Base-by-base conservation (phyloP, 2,888 invertebrate genomes). In the Tipula unca region DNA sequence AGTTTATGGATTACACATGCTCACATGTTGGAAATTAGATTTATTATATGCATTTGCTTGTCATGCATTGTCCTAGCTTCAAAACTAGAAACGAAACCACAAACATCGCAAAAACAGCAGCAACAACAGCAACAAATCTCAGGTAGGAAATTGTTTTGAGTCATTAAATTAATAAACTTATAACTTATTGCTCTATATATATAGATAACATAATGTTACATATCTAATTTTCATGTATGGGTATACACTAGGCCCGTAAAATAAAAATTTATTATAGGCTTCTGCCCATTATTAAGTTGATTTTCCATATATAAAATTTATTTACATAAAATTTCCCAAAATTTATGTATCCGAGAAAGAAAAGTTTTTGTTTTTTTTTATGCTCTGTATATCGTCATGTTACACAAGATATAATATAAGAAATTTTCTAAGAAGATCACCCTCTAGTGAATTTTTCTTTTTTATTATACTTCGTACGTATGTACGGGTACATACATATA, bases 21-120 rank as follows among this genome's bases (percentile, higher is more conserved):
- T 84, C 84, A 84, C 84, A 84, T 84, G 84, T 84, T 84, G 35
- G 84, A 84, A 84, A 84, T 84, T 84, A 36, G 84, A 36, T 84
- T 84, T 84, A 84, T 84, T 84, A 84, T 84, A 36, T 84, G 84
- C 36, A 84, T 84, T 20, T 84, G 84, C 84, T 36, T 84, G 39
- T 36, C 84, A 84, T 84, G 84, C 84, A 84, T 84, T 36, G 84
- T 84, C 84, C 36, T 84, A 84, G 84, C 84, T 32, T 17, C 84
- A 13, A 84, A 32, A 84, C 32, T 39, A 20, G 84, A 84, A 20
- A 83, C 29, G 2, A 29, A 83, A 32, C 35, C 83, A 32, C 83
- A 32, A 83, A 29, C 29, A 83, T 83, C 83, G 14, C 83, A 83
- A 83, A 32, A 83, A 13, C 39, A 39, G 39, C 39, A 39, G 10